Conservation (phyloP, 2,888 invertebrate species). For the Tipula lateralis region DNA sequence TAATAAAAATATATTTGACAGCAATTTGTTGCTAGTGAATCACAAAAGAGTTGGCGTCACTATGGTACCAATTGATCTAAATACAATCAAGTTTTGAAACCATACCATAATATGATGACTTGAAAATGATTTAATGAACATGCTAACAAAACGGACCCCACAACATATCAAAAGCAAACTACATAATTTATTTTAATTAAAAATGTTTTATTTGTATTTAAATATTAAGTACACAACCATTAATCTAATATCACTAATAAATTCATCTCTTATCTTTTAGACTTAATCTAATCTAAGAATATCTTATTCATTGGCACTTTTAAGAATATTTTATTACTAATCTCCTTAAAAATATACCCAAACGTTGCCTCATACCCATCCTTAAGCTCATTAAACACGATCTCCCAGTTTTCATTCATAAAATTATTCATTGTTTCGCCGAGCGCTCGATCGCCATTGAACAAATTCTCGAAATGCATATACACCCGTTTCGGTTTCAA, state of each 20-base stretch:
- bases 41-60: too few relatives aligned
- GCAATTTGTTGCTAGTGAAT: too few relatives aligned
- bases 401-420: constrained; percentile 62
- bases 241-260: background rate
- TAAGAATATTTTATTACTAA: constrained; percentile 63
- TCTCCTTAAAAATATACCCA: constrained; percentile 60
- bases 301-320: constrained; percentile 63
- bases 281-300: constrained; percentile 49
- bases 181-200: background rate
- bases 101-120: too few relatives aligned
- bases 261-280: background rate
- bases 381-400: constrained; percentile 63
- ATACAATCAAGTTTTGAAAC: too few relatives aligned
- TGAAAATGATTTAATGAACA: too few relatives aligned
- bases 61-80: too few relatives aligned
- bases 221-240: background rate
- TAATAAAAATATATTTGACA: too few relatives aligned
- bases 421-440: constrained; percentile 63
- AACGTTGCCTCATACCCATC: constrained; percentile 64
- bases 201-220: background rate
- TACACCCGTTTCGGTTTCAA: constrained; percentile 58
- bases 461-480: constrained; percentile 63
- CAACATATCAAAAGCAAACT: background rate
- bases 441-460: constrained; percentile 57
- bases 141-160: too few relatives aligned